Evolutionary conservation across 1,140 invertebrate genomes (phyloP).

Genomic region (Leptonema lineaticorne): DNA sequence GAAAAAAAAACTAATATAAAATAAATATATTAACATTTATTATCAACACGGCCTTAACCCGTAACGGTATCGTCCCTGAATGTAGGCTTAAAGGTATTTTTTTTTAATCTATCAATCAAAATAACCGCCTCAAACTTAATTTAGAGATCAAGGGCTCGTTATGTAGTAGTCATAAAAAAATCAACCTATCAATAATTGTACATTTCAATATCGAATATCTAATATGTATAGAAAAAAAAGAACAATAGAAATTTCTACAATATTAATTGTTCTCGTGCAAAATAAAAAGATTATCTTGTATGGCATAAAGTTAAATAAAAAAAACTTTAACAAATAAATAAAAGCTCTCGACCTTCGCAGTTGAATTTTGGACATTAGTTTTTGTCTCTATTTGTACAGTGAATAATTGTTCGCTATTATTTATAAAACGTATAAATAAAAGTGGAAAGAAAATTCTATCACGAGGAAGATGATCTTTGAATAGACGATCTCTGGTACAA

Average conservation of each 20-base stretch:
- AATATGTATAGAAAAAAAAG: too few relatives aligned
- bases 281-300: too few relatives aligned
- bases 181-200: background rate
- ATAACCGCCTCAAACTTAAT: background rate
- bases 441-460: background rate
- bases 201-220: too few relatives aligned
- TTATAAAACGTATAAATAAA: background rate
- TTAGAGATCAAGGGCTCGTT: background rate
- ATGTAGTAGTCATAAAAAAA: background rate
- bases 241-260: too few relatives aligned
- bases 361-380: background rate
- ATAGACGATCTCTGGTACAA: too few relatives aligned
- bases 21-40: background rate
- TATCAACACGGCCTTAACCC: background rate
- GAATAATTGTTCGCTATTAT: background rate
- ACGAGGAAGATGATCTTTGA: background rate
- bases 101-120: background rate
- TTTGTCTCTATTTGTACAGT: background rate
- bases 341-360: background rate
- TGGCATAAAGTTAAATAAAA: too few relatives aligned
- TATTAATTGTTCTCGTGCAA: slow-evolving; percentile 2
- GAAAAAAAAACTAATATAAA: background rate
- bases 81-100: background rate
- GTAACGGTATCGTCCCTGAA: background rate
- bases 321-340: too few relatives aligned